phyloP scores from a whole-genome alignment of 2,888 invertebrate genomes.

The Parasteatoda lunata region DNA sequence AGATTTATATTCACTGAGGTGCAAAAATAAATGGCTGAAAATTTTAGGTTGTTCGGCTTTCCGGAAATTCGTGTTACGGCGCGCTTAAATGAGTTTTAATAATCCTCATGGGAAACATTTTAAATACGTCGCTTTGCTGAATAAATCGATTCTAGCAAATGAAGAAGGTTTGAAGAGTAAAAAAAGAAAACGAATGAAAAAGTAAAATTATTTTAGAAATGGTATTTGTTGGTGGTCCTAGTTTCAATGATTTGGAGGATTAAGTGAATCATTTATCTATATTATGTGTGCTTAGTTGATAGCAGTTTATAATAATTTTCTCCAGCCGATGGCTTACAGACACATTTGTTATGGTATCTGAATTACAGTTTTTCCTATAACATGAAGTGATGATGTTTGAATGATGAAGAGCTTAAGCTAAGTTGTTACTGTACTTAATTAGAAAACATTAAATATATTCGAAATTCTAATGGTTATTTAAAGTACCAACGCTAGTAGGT shows the following conservation, averaged over 20 bases:
- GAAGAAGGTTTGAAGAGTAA: not conserved
- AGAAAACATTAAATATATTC: too few species aligned
- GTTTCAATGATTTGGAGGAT: conserved; percentile 26
- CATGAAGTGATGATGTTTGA: not conserved
- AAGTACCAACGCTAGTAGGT: too few species aligned
- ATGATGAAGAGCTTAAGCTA: not conserved
- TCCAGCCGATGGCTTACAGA: not conserved
- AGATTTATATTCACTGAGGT: conserved; percentile 29
- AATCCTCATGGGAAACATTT: conserved; percentile 48
- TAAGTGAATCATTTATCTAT: conserved; percentile 37
- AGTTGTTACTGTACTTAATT: not conserved
- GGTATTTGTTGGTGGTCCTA: conserved; percentile 40
- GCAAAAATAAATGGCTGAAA: conserved; percentile 37
- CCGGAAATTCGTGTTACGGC: conserved; percentile 7
- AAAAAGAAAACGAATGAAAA: not conserved
- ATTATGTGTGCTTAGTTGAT: conserved; percentile 13
- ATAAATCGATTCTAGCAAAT: conserved; percentile 46
- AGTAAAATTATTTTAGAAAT: conserved; percentile 22
- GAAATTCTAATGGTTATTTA: too few species aligned
- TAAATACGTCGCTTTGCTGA: conserved; percentile 26
- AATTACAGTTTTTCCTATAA: too few species aligned
- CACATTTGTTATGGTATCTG: not conserved
- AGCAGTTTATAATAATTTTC: conserved; percentile 14
- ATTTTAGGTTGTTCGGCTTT: conserved; percentile 38
- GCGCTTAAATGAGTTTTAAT: conserved; percentile 55